Evolutionary conservation across 2,888 invertebrate genomes (phyloP).

Genomic region (Taenaris catops): DNA sequence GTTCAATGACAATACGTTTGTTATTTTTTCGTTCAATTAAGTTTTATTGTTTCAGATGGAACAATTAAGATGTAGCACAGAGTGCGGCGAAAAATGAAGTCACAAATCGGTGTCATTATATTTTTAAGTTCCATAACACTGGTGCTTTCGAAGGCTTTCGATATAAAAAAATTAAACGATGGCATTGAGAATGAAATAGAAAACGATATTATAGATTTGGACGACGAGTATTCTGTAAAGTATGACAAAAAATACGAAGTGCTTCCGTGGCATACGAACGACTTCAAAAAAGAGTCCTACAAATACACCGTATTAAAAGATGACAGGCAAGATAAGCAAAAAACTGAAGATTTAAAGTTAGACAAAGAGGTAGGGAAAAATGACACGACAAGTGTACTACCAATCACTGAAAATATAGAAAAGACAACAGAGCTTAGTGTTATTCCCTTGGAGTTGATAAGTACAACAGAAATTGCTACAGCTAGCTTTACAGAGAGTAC

Average conservation of each 20-base stretch:
- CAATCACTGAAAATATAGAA: slow-evolving; percentile 18
- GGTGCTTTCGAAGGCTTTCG: slow-evolving; percentile 39
- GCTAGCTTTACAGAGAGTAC: slow-evolving; percentile 52
- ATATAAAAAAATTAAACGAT: slow-evolving; percentile 31
- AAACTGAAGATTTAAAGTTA: slow-evolving; percentile 22
- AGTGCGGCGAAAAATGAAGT: slow-evolving; percentile 57
- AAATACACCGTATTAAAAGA: slow-evolving; percentile 54
- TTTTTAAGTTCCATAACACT: slow-evolving; percentile 35
- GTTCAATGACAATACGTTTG: slow-evolving; percentile 19
- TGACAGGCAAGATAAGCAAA: slow-evolving; percentile 22
- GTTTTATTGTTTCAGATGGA: slow-evolving; percentile 56
- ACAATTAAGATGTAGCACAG: slow-evolving; percentile 49
- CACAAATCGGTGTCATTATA: slow-evolving; percentile 47
- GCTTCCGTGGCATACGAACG: slow-evolving; percentile 43
- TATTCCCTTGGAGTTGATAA: slow-evolving; percentile 62
- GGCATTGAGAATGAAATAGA: slow-evolving; percentile 43
- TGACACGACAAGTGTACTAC: slow-evolving; percentile 13
- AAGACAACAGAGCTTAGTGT: slow-evolving; percentile 48
- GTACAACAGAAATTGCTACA: slow-evolving; percentile 54
- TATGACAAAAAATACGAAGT: slow-evolving; percentile 52
- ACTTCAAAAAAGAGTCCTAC: slow-evolving; percentile 52
- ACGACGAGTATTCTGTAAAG: slow-evolving; percentile 56
- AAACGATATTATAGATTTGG: slow-evolving; percentile 65
- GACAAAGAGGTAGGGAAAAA: slow-evolving; percentile 23
- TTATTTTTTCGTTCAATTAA: slow-evolving; percentile 3